These are phyloP conservation scores for Synanthedon andrenaeformis DNA, from an alignment of 2,888 invertebrate species.

Conservation along the genomic window DNA sequence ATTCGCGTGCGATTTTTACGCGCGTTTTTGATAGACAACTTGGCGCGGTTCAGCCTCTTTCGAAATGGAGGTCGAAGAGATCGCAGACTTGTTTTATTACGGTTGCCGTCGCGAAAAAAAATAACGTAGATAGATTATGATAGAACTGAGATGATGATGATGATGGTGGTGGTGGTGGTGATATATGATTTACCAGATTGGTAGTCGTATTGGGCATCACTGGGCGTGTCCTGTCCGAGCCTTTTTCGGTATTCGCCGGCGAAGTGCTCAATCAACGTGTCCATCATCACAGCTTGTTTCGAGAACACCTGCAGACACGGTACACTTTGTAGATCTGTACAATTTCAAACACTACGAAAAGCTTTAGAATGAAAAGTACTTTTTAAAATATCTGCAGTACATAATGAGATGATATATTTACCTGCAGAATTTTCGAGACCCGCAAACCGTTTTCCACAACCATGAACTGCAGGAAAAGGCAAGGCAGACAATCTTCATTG, in stretches of 20 bases:
- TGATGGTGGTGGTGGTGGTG: too few relatives aligned
- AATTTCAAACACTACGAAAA: not conserved
- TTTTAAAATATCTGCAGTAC: not conserved
- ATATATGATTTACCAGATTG: conserved; percentile 35
- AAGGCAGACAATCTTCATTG: conserved; percentile 89
- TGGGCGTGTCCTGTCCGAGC: conserved; percentile 63
- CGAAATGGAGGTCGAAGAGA: too few relatives aligned
- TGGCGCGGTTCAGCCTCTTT: too few relatives aligned
- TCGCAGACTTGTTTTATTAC: too few relatives aligned
- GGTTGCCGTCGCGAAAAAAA: too few relatives aligned
- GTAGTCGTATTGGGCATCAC: conserved; percentile 60
- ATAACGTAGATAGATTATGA: too few relatives aligned
- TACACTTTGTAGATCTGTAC: not conserved
- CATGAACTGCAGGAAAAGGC: conserved; percentile 91
- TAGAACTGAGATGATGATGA: too few relatives aligned
- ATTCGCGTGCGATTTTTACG: too few relatives aligned
- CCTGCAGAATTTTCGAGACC: conserved; percentile 84
- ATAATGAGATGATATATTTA: conserved; percentile 15
- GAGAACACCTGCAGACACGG: conserved; percentile 69
- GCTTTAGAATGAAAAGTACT: not conserved
- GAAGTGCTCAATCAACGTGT: conserved; percentile 85
- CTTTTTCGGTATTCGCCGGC: conserved; percentile 80
- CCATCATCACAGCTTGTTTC: conserved; percentile 87
- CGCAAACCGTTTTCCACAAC: conserved; percentile 81
- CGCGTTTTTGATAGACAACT: too few relatives aligned